Base-by-base conservation (phyloP, 2,888 invertebrate species). In the Toxonevra muliebris region DNA sequence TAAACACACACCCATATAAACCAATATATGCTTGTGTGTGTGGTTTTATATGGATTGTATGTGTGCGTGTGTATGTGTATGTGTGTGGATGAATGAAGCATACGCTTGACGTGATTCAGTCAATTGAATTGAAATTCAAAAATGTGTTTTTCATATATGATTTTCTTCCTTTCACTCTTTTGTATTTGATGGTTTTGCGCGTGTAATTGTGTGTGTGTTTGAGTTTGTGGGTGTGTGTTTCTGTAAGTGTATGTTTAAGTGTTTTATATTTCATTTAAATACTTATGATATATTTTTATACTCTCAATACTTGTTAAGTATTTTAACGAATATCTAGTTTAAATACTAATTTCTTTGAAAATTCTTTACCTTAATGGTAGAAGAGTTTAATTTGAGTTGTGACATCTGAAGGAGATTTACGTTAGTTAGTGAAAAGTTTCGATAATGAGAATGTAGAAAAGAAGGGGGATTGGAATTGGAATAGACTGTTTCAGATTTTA, bases 181-280 rank as follows among this genome's bases (percentile, higher is more conserved):
- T 5, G 10, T 15, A 53, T 20, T 19, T 19, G 11, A 19, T 59
- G 17, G 19, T 43, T 43, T 53, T 53, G 2, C 53, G 2, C 48
- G 19, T 53, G 1, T 8, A 20, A 43, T 58, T 67, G 65, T 50
- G 54, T 17, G 42, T 59, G 54, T 50, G 12, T 61, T 15, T 69
- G 69, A 64, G 72, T 74, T 67, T 70, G 63, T 58, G 17, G 11
- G 17, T 65, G 59, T 65, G 59, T 52, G 50, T 19, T 65, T 64
- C 55, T 41, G 43, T 19, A 17, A 20, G 11, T 12, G 19, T 19
- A 8, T 20, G 19, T 53, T 53, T 53, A 12, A 10, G 53, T 17
- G 53, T 12, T 11, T 19, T 15, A 20, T 53, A 19, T 53, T 30
- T 2, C 30, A 30, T 30, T 30, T 30, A 30, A 30, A 30, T 30